phyloP scores from a whole-genome alignment of 2,888 invertebrate genomes.

The Cistogaster globosa region DNA sequence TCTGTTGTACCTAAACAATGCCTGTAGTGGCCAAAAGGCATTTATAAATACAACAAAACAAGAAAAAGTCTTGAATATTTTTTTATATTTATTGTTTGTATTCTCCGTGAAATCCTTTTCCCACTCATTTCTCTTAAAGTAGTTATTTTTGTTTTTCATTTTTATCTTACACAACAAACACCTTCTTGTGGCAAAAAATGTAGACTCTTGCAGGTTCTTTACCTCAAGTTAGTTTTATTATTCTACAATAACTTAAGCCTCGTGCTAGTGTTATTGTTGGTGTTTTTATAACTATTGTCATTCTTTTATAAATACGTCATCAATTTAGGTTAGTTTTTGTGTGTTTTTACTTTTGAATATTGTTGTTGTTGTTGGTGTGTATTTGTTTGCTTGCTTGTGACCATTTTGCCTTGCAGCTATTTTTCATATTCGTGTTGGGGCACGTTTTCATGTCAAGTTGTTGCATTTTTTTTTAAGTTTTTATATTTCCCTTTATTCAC shows the following conservation, averaged over 20 bases:
- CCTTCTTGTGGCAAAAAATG: conserved; percentile 25
- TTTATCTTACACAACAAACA: conserved; percentile 59
- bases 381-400: conserved; percentile 44
- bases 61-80: conserved; percentile 28
- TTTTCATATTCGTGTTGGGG: conserved; percentile 69
- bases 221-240: conserved; percentile 52
- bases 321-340: conserved; percentile 68
- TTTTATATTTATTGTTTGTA: conserved; percentile 13
- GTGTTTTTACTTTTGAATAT: background rate
- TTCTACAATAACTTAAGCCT: conserved; percentile 52
- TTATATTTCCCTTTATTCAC: conserved; percentile 13
- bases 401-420: conserved; percentile 68
- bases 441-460: conserved; percentile 71
- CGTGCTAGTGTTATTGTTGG: conserved; percentile 32
- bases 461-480: conserved; percentile 65
- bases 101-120: background rate
- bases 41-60: conserved; percentile 53
- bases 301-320: conserved; percentile 66
- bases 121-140: background rate
- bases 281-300: conserved; percentile 60
- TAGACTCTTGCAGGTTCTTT: conserved; percentile 36
- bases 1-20: conserved; percentile 30
- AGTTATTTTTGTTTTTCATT: conserved; percentile 20
- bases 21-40: conserved; percentile 62
- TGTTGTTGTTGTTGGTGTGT: background rate